Evolutionary conservation across 2,113 vertebrate genomes (phyloP), one percentile per base, ranked within the genome.

Genomic region (Heterotis niloticus): DNA sequence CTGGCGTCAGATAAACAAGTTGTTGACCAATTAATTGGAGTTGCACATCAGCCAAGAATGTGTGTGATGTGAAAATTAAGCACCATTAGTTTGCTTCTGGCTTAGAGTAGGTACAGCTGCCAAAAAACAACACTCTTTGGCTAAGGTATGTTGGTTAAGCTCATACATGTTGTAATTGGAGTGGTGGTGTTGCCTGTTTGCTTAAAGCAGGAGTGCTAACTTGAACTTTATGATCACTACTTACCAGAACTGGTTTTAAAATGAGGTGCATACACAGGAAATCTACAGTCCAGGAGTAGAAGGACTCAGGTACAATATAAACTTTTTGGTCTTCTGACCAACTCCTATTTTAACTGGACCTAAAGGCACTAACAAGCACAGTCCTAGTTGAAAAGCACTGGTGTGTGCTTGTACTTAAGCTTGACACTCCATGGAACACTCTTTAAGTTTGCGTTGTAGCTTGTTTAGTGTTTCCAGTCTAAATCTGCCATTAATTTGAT

Each of bases 121-220:
- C 76, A 78, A 69, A 78, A 64, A 78, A 54, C 26, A 78, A 18
- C 20, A 54, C 5, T 29, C 14, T 66, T 29, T 51, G 26, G 9
- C 44, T 24, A 74, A 23, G 13, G 24, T 74, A 16, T 28, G 24
- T 51, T 56, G 51, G 17, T 56, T 24, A 26, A 57, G 18, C 12
- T 16, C 59, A 44, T 44, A 62, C 59, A 62, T 62, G n/a, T 73
- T 26, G 23, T 3, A 20, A 60, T n/a, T n/a, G n/a, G n/a, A n/a
- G n/a, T n/a, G 60, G 59, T 57, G 52, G 5, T 57, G 44, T 59
- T 29, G 28, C 18, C 11, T 24, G 65, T 59, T 59, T 68, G 28
- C 18, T 59, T 57, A 68, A 18, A 10, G 64, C 76, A 56, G 44
- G 44, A 68, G 57, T 69, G 52, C 52, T n/a, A n/a, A n/a, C n/a